A percentile compares a stretch with the other conserved stretches of the same genome.
Conservation (phyloP, 2,113 vertebrate genomes). For the Tor tambroides region DNA sequence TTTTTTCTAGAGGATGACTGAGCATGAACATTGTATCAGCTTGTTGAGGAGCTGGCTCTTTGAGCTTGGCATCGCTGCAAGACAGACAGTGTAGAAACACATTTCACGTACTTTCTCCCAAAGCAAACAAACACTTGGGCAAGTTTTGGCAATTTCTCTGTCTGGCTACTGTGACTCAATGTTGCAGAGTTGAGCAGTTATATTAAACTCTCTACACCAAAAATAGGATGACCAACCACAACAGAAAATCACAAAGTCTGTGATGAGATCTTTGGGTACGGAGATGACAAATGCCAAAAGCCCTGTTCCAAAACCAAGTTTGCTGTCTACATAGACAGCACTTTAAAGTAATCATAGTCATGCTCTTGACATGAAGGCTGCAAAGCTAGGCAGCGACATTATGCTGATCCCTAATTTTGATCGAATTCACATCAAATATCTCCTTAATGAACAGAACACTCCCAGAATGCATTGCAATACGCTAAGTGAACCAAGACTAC, state of each 20-base stretch:
- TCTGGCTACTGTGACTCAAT: constrained; percentile 43
- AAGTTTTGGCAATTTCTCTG: constrained; percentile 53
- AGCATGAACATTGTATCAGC: constrained; percentile 22
- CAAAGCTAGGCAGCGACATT: neutral
- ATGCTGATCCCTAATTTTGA: neutral
- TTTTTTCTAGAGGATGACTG: neutral
- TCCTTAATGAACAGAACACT: neutral
- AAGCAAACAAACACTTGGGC: constrained; percentile 63
- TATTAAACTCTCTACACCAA: constrained; percentile 23
- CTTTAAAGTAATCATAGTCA: neutral
- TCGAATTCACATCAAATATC: neutral
- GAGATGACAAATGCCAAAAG: neutral
- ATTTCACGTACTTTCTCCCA: constrained; percentile 56
- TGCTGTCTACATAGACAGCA: neutral
- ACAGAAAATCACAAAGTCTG: neutral
- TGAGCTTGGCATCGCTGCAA: constrained; percentile 55
- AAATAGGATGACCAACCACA: neutral
- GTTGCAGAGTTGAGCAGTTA: neutral
- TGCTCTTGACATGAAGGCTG: neutral
- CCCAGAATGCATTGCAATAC: neutral
- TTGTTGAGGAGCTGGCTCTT: constrained; percentile 47
- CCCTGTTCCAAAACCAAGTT: neutral
- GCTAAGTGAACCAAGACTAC: neutral
- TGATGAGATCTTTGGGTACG: neutral
- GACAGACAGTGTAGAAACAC: constrained; percentile 61